phyloP scores from a whole-genome alignment of 2,113 vertebrate genomes.

The Tragulus kanchil region DNA sequence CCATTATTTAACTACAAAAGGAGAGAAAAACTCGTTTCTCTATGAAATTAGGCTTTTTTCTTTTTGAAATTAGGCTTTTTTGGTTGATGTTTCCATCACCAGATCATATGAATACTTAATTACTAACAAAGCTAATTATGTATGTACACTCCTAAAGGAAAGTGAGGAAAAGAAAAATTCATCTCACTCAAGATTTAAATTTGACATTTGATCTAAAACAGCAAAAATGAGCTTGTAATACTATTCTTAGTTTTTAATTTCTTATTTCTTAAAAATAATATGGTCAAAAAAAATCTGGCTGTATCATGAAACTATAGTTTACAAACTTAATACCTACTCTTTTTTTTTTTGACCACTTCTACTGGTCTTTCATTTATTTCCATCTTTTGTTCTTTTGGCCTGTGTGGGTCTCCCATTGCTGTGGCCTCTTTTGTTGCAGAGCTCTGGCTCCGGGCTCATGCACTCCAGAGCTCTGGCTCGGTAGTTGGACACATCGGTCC shows the following conservation, averaged over 20 bases:
- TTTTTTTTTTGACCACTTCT: no score
- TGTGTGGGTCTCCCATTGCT: no score
- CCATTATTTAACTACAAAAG: constrained; percentile 50
- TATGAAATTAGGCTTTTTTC: not conserved
- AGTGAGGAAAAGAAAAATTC: constrained; percentile 45
- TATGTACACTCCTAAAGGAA: constrained; percentile 50
- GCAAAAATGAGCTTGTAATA: constrained; percentile 57
- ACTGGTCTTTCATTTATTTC: no score
- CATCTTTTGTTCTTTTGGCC: no score
- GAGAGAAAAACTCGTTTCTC: not conserved
- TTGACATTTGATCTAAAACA: constrained; percentile 59
- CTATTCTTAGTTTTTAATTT: constrained; percentile 49
- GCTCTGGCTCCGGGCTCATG: no score
- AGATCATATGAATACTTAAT: constrained; percentile 37
- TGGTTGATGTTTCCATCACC: constrained; percentile 25
- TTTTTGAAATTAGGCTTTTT: constrained; percentile 2
- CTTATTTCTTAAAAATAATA: constrained; percentile 57
- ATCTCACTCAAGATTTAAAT: constrained; percentile 66
- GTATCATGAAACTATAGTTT: not conserved
- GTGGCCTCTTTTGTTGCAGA: no score
- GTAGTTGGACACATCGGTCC: no score
- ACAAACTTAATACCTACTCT: not conserved
- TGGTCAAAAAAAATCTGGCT: constrained; percentile 43
- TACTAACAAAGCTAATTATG: constrained; percentile 27
- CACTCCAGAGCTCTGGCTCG: no score